These are phyloP conservation scores for Phallusia fumigata DNA, from an alignment of 23 tunicate genomes.

Conservation along the genomic window DNA sequence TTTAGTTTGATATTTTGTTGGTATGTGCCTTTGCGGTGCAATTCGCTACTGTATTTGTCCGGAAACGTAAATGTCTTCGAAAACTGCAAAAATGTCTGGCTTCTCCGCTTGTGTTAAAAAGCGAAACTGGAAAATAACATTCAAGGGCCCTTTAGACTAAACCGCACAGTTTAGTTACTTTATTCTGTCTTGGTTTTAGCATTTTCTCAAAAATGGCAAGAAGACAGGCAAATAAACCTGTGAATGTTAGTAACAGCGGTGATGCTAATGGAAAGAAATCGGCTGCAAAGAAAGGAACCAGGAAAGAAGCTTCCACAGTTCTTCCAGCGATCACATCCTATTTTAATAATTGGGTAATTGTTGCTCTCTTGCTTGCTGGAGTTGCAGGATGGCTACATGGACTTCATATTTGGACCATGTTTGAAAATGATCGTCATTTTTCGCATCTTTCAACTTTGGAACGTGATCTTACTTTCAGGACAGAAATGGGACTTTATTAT, in stretches of 20 bases:
- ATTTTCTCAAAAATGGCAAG: conserved; percentile 4
- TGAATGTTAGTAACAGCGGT: background rate
- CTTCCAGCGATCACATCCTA: conserved; percentile 8
- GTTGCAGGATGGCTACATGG: conserved; percentile 91
- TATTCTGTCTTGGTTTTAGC: too few relatives aligned
- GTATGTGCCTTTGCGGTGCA: too few relatives aligned
- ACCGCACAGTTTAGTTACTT: too few relatives aligned
- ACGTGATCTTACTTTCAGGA: conserved; percentile 93
- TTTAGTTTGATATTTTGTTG: background rate
- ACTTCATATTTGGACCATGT: conserved; percentile 91
- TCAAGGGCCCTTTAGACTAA: too few relatives aligned
- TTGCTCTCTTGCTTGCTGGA: conserved; percentile 72
- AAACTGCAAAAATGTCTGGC: too few relatives aligned
- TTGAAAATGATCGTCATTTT: conserved; percentile 98
- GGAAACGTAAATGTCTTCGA: too few relatives aligned
- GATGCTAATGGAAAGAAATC: conserved; percentile 3
- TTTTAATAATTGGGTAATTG: conserved; percentile 74
- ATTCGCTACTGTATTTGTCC: too few relatives aligned
- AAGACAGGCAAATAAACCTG: conserved; percentile 19
- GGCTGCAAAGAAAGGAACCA: background rate
- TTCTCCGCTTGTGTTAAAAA: too few relatives aligned
- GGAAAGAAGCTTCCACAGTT: conserved; percentile 1
- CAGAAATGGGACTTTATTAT: conserved; percentile 99
- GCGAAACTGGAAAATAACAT: too few relatives aligned
- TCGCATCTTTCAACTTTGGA: conserved; percentile 96